Evolutionary conservation across 2,113 vertebrate genomes (phyloP).

Genomic region (Aviceda subcristata): DNA sequence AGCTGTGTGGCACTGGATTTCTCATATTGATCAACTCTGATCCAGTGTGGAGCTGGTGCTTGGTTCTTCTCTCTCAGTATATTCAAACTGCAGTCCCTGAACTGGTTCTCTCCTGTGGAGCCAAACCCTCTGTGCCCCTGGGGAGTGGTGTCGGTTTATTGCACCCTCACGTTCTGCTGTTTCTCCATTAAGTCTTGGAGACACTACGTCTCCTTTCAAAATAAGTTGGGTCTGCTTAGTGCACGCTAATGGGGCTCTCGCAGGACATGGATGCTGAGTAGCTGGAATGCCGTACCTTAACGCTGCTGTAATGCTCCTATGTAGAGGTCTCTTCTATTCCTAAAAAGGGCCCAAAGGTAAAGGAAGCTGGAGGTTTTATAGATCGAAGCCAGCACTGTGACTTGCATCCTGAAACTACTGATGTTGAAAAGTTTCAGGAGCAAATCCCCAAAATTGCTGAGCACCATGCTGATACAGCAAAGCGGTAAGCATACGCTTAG

Average conservation of each 20-base stretch:
- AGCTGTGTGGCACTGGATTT: neutral
- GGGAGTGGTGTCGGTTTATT: neutral
- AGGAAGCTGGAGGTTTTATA: neutral
- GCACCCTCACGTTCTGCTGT: neutral
- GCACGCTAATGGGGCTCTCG: neutral
- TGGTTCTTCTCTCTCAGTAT: neutral
- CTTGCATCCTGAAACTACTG: slow-evolving; percentile 33
- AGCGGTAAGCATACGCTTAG: neutral
- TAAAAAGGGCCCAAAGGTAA: neutral
- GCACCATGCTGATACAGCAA: slow-evolving; percentile 5
- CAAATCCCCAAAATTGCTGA: slow-evolving; percentile 45
- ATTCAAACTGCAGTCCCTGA: neutral
- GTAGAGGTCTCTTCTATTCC: neutral
- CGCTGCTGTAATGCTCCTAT: neutral
- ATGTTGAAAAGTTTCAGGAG: slow-evolving; percentile 4
- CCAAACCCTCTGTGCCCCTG: neutral
- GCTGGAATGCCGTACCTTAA: neutral
- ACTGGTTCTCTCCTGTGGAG: neutral
- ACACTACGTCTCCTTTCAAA: neutral
- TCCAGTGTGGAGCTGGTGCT: neutral
- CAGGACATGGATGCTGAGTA: neutral
- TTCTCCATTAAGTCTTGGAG: neutral
- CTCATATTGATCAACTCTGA: accelerated
- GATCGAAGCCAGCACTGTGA: neutral
- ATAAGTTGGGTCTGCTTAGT: neutral